Base-by-base conservation (phyloP, 2,113 vertebrate genomes). In the Phaethon lepturus region DNA sequence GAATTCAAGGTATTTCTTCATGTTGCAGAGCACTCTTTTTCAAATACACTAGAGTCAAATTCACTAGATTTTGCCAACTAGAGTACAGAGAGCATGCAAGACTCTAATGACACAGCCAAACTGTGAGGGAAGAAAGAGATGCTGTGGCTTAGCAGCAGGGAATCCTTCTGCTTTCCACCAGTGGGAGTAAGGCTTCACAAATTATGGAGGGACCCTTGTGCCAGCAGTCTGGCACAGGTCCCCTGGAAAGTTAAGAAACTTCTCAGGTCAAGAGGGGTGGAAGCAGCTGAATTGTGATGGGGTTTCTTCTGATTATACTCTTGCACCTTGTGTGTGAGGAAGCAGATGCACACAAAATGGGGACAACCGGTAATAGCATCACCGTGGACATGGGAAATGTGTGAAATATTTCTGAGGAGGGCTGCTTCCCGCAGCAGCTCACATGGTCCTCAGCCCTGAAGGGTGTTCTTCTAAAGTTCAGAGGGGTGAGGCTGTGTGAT, bases 391-490 rank as follows among this genome's bases (percentile, higher is more conserved):
- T 23, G 47, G 38, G 52, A 80, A 60, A 44, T 6, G 26, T 3
- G 11, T 2, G 17, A 67, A 53, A 45, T 29, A 5, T 62, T 84
- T 77, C 64, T 50, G 14, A 59, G 38, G 19, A 63, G 11, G 31
- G 31, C 20, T 67, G 68, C 49, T 72, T 68, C 16, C 7, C 14
- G 1, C 8, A 13, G 28, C 1, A 0, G 17, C 23, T 79, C 17
- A 13, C 0, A 0, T 26, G 29, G 8, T 78, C 60, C 42, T 86
- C 17, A n/a, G 47, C 17, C 47, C 31, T 5, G 0, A 24, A 62
- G 11, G 15, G 5, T 23, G 6, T 49, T 69, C 18, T 29, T 35
- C 15, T 42, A 28, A 62, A 74, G 7, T 12, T 4, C 0, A 0
- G 29, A 55, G 22, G 16, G 8, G 7, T 75, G 24, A 92, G 28